Evolutionary conservation across 2,888 invertebrate species (phyloP).

Genomic region (Clusia tigrina): DNA sequence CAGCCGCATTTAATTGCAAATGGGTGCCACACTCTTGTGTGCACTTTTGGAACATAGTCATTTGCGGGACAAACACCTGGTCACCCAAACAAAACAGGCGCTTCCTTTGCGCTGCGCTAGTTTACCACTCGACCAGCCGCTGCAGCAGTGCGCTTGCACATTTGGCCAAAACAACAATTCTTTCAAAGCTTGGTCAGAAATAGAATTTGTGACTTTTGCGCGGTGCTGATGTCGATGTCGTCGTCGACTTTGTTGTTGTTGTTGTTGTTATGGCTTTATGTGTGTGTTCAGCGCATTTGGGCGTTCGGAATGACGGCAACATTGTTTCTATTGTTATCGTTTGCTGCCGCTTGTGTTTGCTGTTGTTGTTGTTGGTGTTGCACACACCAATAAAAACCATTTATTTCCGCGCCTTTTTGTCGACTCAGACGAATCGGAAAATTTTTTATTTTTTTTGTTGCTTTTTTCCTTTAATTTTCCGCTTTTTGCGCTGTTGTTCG

Average conservation of each 20-base stretch:
- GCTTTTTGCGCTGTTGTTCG: not conserved
- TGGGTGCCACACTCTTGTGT: too few species aligned
- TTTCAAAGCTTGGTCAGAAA: not conserved
- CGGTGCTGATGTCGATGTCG: not conserved
- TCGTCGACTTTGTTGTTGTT: not conserved
- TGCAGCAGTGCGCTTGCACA: not conserved
- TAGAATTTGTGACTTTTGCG: not conserved
- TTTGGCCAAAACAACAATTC: not conserved
- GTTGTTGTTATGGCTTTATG: constrained; percentile 6
- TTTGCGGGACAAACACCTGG: too few species aligned
- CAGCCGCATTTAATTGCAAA: too few species aligned
- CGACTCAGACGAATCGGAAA: not conserved
- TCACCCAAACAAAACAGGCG: not conserved
- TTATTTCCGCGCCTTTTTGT: not conserved
- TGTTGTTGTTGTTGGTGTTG: not conserved
- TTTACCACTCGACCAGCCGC: constrained; percentile 1
- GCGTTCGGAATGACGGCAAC: too few species aligned
- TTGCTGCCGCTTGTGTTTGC: too few species aligned
- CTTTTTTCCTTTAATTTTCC: not conserved
- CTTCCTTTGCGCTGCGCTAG: not conserved
- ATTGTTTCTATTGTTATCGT: not conserved
- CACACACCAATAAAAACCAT: not conserved
- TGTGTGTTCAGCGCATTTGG: too few species aligned
- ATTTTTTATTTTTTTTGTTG: not conserved
- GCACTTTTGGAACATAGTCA: too few species aligned